These are phyloP conservation scores for Thymelicus lineola DNA, from an alignment of 2,888 invertebrate genomes.

Conservation along the genomic window DNA sequence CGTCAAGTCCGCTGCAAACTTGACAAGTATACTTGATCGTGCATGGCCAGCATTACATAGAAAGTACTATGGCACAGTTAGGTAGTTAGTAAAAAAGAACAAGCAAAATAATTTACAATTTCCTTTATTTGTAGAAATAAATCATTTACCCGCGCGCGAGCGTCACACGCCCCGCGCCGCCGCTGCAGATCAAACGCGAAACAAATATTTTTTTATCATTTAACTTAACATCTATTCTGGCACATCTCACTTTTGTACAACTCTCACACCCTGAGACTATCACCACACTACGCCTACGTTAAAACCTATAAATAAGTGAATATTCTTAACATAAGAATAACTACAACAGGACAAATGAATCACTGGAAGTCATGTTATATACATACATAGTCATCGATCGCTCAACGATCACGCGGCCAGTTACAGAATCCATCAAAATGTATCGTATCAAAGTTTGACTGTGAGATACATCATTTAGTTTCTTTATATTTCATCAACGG, in stretches of 20 bases:
- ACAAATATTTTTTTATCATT: slow-evolving; percentile 37
- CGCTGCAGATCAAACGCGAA: slow-evolving; percentile 64
- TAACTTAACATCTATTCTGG: slow-evolving; percentile 66
- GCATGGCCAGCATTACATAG: too few species aligned
- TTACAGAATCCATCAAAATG: slow-evolving; percentile 35
- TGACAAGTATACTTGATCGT: too few species aligned
- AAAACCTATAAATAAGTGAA: slow-evolving; percentile 66
- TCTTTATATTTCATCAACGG: slow-evolving; percentile 20
- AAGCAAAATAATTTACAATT: slow-evolving; percentile 29
- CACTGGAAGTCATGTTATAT: slow-evolving; percentile 59
- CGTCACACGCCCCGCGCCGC: slow-evolving; percentile 32
- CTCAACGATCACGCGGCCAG: slow-evolving; percentile 29
- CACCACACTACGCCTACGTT: slow-evolving; percentile 53
- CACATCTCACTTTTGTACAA: slow-evolving; percentile 65
- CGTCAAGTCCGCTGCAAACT: too few species aligned
- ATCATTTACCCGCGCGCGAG: slow-evolving; percentile 35
- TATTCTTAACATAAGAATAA: slow-evolving; percentile 83
- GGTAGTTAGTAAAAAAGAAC: slow-evolving; percentile 20
- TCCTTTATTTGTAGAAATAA: slow-evolving; percentile 37
- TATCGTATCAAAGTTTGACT: neutral
- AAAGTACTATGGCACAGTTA: too few species aligned
- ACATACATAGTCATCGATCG: slow-evolving; percentile 31
- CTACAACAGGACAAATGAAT: slow-evolving; percentile 67
- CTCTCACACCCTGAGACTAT: slow-evolving; percentile 63
- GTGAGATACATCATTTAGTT: neutral